Evolutionary conservation across 35 echinoderm and acorn worm genomes (phyloP), one percentile per base, ranked within the genome.

Genomic region (Hemicentrotus pulcherrimus): DNA sequence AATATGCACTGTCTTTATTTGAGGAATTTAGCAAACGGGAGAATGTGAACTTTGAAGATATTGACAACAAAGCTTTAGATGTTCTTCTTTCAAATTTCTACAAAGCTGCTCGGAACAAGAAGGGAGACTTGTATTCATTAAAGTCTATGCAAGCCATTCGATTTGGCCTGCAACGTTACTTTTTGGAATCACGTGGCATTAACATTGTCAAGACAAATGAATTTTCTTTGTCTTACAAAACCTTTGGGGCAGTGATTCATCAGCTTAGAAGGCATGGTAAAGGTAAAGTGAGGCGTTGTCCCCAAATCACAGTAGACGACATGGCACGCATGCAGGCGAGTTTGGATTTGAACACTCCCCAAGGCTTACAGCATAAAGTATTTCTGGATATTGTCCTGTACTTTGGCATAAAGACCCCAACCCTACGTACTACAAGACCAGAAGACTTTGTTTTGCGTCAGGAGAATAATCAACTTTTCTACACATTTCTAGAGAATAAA

Each of bases 341-440:
- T 86, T 59, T 95, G 13, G 50, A 95, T 55, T 45, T 95, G 10
- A 59, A 10, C 11, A 95, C 18, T 91, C 47, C 50, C 41, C 31
- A 91, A 32, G 95, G 88, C 33, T 61, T 95, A 31, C 95, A 95
- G 50, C 14, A 91, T 13, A 95, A 95, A 47, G 95, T 91, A 65
- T 95, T 95, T 91, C 24, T 95, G 19, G 95, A 95, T 95, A 32
- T 16, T 12, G 61, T 95, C 88, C 19, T 91, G 18, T 91, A 95
- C 55, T 95, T 95, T 46, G 86, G 50, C n/a, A n/a, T n/a, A n/a
- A n/a, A n/a, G n/a, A n/a, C n/a, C n/a, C n/a, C n/a, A n/a, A 55
- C 14, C 50, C 50, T 32, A 46, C 47, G 95, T 24, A 12, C 11
- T 31, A 92, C 91, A 89, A 95, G 89, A 95, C 95, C 35, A 2